A percentile compares a stretch with the other conserved stretches of the same genome.
Evolutionary conservation across 2,888 invertebrate species (phyloP).

Genomic region (Drepana falcataria): DNA sequence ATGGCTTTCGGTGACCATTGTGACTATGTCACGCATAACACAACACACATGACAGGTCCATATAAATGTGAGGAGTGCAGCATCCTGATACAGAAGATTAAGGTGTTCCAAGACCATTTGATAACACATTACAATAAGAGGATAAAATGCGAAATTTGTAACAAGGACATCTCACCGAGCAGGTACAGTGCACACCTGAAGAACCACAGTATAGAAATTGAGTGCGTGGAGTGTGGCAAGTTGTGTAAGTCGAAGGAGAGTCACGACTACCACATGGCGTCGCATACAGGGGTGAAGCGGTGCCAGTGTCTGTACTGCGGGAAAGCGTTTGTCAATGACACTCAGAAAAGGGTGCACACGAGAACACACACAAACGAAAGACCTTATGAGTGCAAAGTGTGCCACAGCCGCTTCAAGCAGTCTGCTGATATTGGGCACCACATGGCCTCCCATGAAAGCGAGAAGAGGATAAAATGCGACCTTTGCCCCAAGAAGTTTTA

Average conservation of each 20-base stretch:
- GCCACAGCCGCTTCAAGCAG: slow-evolving; percentile 13
- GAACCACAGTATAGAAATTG: background rate
- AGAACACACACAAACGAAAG: slow-evolving; percentile 22
- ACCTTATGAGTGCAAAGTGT: slow-evolving; percentile 22
- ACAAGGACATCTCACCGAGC: slow-evolving; percentile 5
- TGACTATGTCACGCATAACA: slow-evolving; percentile 23
- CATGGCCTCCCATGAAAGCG: slow-evolving; percentile 9
- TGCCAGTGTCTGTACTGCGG: slow-evolving; percentile 37
- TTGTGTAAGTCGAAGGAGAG: background rate
- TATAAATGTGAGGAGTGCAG: slow-evolving; percentile 28
- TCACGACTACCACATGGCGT: slow-evolving; percentile 19
- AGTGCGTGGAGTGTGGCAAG: slow-evolving; percentile 18
- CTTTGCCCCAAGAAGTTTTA: slow-evolving; percentile 22
- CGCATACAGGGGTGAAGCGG: slow-evolving; percentile 28
- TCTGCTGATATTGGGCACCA: slow-evolving; percentile 10
- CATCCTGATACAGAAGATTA: background rate
- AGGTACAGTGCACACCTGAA: background rate
- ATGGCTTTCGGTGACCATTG: slow-evolving; percentile 27
- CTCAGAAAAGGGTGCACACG: slow-evolving; percentile 14
- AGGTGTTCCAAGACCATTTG: slow-evolving; percentile 17
- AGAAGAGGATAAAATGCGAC: slow-evolving; percentile 18
- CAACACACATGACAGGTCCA: slow-evolving; percentile 10
- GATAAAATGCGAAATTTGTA: slow-evolving; percentile 19
- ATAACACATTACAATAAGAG: slow-evolving; percentile 19
- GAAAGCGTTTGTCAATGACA: slow-evolving; percentile 13